Evolutionary conservation across 2,797 vertebrate genomes (phyloP).

Genomic region (Sebastes hopkinsi): DNA sequence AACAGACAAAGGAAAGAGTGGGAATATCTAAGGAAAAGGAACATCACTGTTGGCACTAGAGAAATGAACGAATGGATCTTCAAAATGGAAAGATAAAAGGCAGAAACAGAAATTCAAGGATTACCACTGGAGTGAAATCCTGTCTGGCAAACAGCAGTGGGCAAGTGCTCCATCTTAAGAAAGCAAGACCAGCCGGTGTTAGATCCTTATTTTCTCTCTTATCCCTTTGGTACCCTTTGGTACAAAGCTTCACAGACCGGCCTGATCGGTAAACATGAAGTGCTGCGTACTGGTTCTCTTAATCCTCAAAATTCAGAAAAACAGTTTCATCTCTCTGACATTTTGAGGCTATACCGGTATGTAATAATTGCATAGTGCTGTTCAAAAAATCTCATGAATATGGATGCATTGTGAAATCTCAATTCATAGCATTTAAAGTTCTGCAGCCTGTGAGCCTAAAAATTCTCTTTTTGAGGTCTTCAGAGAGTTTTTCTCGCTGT

Average conservation of each 20-base stretch:
- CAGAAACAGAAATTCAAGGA: conserved; percentile 24
- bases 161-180: conserved; percentile 28
- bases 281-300: conserved; percentile 13
- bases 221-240: conserved; percentile 9
- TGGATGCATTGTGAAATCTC: conserved; percentile 31
- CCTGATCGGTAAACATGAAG: conserved; percentile 43
- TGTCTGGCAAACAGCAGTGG: conserved; percentile 28
- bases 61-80: conserved; percentile 24
- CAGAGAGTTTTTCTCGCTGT: not conserved
- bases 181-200: conserved; percentile 26
- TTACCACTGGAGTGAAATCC: conserved; percentile 39
- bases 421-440: conserved; percentile 1
- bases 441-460: not conserved
- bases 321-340: conserved; percentile 43
- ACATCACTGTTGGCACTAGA: conserved; percentile 13
- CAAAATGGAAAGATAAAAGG: conserved; percentile 24
- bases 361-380: conserved; percentile 36
- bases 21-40: conserved; percentile 4
- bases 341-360: conserved; percentile 30
- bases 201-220: conserved; percentile 46
- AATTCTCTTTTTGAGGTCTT: conserved; percentile 7
- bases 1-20: conserved; percentile 12
- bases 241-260: conserved; percentile 34
- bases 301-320: conserved; percentile 44
- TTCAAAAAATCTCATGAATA: conserved; percentile 44